Conservation (phyloP, 2,888 invertebrate species). For the Seira ritae region DNA sequence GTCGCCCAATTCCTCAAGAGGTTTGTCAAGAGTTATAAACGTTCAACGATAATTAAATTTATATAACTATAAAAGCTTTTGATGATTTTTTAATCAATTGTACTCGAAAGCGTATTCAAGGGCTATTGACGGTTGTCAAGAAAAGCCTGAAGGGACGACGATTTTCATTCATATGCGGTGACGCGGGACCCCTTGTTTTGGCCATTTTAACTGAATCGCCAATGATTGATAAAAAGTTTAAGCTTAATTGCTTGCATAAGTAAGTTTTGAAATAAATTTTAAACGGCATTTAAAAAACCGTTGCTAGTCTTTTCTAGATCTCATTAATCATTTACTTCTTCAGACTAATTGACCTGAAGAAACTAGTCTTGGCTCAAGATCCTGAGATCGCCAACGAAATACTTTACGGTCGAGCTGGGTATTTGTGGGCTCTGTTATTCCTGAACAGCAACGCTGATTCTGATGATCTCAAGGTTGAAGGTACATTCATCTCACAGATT, state of each 20-base stretch:
- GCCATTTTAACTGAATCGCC: constrained; percentile 79
- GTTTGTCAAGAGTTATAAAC: constrained; percentile 20
- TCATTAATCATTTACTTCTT: too few species aligned
- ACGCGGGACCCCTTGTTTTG: constrained; percentile 82
- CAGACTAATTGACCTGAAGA: constrained; percentile 80
- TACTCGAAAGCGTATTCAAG: constrained; percentile 48
- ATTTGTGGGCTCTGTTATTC: constrained; percentile 86
- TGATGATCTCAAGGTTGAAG: constrained; percentile 48
- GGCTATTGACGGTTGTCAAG: constrained; percentile 50
- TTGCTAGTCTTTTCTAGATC: background rate
- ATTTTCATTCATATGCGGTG: constrained; percentile 83
- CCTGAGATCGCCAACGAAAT: constrained; percentile 85
- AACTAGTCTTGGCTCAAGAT: constrained; percentile 78
- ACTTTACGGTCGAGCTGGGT: constrained; percentile 90
- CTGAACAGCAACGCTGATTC: constrained; percentile 77
- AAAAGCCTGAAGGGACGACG: constrained; percentile 76
- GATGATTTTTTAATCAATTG: too few species aligned
- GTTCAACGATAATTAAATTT: too few species aligned
- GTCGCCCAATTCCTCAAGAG: constrained; percentile 29
- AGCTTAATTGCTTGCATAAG: constrained; percentile 74
- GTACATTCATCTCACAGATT: constrained; percentile 76
- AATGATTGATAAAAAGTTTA: constrained; percentile 78
- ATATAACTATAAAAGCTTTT: too few species aligned
- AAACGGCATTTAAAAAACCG: background rate
- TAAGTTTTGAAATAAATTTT: constrained; percentile 75